These are phyloP conservation scores for Eilema griseolum DNA, from an alignment of 2,888 invertebrate genomes.

Conservation along the genomic window DNA sequence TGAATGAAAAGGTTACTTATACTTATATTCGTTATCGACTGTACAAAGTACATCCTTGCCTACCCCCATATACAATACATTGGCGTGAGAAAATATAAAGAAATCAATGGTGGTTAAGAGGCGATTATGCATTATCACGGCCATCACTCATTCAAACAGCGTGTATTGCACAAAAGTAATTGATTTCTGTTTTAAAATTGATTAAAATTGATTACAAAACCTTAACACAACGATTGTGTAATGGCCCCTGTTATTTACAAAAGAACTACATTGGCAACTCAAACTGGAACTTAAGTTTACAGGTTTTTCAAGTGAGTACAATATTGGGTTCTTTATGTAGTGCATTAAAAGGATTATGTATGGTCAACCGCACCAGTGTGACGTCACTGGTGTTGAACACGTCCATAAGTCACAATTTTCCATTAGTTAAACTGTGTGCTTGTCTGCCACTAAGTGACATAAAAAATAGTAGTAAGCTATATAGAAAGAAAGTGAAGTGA, in stretches of 20 bases:
- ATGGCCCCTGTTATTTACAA: neutral
- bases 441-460: too few species aligned
- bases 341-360: too few species aligned
- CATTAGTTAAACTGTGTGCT: too few species aligned
- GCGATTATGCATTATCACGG: neutral
- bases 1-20: neutral
- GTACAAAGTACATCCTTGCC: neutral
- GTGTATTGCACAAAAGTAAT: slow-evolving; percentile 10
- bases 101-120: neutral
- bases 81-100: neutral
- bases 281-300: too few species aligned
- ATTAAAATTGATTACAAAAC: slow-evolving; percentile 2
- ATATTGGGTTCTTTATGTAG: neutral
- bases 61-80: neutral
- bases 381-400: too few species aligned
- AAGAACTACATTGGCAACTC: neutral
- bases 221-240: neutral
- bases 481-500: too few species aligned
- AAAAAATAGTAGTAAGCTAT: too few species aligned
- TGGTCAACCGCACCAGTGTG: too few species aligned
- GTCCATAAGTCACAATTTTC: too few species aligned
- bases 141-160: neutral
- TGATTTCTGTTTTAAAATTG: slow-evolving; percentile 4
- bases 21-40: too few species aligned
- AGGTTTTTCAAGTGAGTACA: neutral